Conservation (phyloP, 2,888 invertebrate genomes). For the Listrodromus nycthemerus region DNA sequence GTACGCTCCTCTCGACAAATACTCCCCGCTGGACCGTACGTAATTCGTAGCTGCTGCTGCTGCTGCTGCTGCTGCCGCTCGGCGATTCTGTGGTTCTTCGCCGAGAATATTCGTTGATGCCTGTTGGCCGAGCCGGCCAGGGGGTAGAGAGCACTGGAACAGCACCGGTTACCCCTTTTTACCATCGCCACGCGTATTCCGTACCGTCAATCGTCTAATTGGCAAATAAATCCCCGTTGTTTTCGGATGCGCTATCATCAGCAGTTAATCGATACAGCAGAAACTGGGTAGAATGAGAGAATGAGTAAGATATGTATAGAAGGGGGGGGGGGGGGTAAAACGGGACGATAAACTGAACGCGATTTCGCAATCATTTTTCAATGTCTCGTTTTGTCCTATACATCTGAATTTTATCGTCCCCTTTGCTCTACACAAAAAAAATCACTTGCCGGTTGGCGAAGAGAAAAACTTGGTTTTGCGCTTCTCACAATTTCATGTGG, state of each 20-base stretch:
- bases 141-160: not conserved
- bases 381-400: too few species aligned
- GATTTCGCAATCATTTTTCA: too few species aligned
- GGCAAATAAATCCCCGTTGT: constrained; percentile 82
- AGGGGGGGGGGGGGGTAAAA: too few species aligned
- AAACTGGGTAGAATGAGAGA: constrained; percentile 17
- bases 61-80: not conserved
- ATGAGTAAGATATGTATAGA: not conserved
- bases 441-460: too few species aligned
- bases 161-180: constrained; percentile 58
- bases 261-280: constrained; percentile 40
- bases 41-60: constrained; percentile 74
- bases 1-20: constrained; percentile 78
- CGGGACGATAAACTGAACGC: too few species aligned
- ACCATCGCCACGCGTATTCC: constrained; percentile 62
- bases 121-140: constrained; percentile 7
- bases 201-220: constrained; percentile 80
- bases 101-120: constrained; percentile 19
- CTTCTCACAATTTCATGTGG: too few species aligned
- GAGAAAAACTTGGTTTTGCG: too few species aligned
- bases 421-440: too few species aligned
- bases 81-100: constrained; percentile 25
- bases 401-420: too few species aligned
- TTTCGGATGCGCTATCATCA: constrained; percentile 72
- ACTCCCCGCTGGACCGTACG: constrained; percentile 81